A percentile compares a stretch with the other conserved stretches of the same genome.
Conservation (phyloP, 2,113 vertebrate genomes). For the Hoplias malabaricus region DNA sequence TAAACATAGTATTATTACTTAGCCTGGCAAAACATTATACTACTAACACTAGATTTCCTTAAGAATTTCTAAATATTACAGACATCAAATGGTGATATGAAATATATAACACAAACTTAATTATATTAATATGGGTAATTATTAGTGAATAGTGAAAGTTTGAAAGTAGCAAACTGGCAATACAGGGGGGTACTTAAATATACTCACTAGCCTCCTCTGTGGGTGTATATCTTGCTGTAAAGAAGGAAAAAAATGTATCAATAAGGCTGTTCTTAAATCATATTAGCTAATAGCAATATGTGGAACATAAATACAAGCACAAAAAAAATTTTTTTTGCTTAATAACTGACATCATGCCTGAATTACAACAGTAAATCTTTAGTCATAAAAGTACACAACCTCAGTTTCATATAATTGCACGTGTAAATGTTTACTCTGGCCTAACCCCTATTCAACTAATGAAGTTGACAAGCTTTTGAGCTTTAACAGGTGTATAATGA, state of each 20-base stretch:
- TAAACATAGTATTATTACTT: too few species aligned
- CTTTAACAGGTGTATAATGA: not conserved
- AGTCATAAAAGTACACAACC: too few species aligned
- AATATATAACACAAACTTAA: too few species aligned
- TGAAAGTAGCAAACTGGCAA: not conserved
- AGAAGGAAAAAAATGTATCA: not conserved
- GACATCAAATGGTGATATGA: too few species aligned
- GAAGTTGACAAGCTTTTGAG: too few species aligned
- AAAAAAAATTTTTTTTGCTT: too few species aligned
- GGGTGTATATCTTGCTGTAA: slow-evolving; percentile 75
- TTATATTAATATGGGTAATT: not conserved
- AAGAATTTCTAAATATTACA: not conserved
- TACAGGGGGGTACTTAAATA: slow-evolving; percentile 9
- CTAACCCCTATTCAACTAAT: too few species aligned
- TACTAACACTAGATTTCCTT: not conserved
- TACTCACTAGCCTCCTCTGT: slow-evolving; percentile 79
- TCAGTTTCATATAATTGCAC: too few species aligned
- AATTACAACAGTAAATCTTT: too few species aligned
- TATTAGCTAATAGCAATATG: not conserved
- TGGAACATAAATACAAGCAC: not conserved
- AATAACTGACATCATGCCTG: too few species aligned
- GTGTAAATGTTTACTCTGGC: too few species aligned
- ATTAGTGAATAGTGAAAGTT: not conserved
- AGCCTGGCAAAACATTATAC: not conserved
- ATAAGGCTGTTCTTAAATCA: not conserved